Conservation (phyloP, 2,797 vertebrate genomes). For the Alectoris magna region DNA sequence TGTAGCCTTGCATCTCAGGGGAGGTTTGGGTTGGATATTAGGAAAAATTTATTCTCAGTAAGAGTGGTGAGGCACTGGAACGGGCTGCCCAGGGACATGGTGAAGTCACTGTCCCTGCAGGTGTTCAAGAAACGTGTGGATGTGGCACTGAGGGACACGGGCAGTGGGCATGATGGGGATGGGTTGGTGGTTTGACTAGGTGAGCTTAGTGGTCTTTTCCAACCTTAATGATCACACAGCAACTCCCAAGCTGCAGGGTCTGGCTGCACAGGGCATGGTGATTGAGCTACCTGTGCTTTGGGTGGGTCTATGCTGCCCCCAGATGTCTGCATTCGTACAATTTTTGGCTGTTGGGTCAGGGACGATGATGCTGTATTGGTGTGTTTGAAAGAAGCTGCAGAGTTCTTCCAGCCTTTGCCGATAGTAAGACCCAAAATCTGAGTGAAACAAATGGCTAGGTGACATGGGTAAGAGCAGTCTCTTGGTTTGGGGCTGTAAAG, state of each 20-base stretch:
- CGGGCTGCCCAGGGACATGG: no score
- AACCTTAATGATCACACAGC: no score
- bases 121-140: no score
- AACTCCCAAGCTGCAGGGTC: not conserved
- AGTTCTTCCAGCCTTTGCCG: not conserved
- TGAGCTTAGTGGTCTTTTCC: no score
- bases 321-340: rapidly evolving
- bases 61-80: no score
- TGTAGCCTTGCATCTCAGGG: rapidly evolving
- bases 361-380: rapidly evolving
- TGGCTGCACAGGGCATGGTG: not conserved
- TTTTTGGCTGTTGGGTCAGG: not conserved
- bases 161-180: no score
- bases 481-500: rapidly evolving
- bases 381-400: not conserved
- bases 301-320: not conserved
- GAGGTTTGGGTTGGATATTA: no score
- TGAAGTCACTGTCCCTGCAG: no score
- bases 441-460: rapidly evolving
- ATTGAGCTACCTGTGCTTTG: not conserved
- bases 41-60: no score
- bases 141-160: no score
- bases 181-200: no score
- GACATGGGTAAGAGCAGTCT: not conserved
- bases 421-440: not conserved